Evolutionary conservation across 2,888 invertebrate genomes (phyloP).

Genomic region (Nowickia ferox): DNA sequence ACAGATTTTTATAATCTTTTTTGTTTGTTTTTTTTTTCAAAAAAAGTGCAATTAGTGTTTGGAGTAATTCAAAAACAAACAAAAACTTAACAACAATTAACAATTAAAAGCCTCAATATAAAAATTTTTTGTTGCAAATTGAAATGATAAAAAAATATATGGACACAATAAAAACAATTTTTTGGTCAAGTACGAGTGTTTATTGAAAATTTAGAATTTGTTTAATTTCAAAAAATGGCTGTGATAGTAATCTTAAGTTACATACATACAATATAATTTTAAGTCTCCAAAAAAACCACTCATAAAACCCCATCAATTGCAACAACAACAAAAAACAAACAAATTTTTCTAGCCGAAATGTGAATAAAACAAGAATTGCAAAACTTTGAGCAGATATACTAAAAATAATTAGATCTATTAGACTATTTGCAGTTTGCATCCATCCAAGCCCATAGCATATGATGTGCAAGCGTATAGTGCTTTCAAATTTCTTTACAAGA

Average conservation of each 20-base stretch:
- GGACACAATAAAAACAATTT: conserved; percentile 72
- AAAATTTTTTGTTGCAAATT: conserved; percentile 70
- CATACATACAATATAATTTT: conserved; percentile 44
- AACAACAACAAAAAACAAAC: conserved; percentile 37
- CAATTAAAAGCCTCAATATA: conserved; percentile 74
- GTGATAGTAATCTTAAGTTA: conserved; percentile 78
- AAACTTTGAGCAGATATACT: neutral
- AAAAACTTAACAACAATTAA: conserved; percentile 66
- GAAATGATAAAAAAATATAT: conserved; percentile 66
- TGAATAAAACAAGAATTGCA: conserved; percentile 45
- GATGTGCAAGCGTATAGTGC: too few relatives aligned
- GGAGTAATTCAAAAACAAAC: conserved; percentile 70
- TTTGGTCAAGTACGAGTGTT: conserved; percentile 61
- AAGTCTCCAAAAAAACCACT: conserved; percentile 63
- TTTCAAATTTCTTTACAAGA: too few relatives aligned
- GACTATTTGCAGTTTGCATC: neutral
- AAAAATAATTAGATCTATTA: neutral
- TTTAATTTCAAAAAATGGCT: conserved; percentile 78
- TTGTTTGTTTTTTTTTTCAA: conserved; percentile 31
- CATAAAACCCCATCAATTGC: conserved; percentile 30
- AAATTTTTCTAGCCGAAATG: conserved; percentile 61
- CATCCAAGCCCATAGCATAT: neutral
- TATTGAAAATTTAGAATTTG: conserved; percentile 75
- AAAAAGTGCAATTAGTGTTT: conserved; percentile 74
- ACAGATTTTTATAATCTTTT: conserved; percentile 33